Conservation (phyloP, 2,888 invertebrate species). For the Cantharis rufa region DNA sequence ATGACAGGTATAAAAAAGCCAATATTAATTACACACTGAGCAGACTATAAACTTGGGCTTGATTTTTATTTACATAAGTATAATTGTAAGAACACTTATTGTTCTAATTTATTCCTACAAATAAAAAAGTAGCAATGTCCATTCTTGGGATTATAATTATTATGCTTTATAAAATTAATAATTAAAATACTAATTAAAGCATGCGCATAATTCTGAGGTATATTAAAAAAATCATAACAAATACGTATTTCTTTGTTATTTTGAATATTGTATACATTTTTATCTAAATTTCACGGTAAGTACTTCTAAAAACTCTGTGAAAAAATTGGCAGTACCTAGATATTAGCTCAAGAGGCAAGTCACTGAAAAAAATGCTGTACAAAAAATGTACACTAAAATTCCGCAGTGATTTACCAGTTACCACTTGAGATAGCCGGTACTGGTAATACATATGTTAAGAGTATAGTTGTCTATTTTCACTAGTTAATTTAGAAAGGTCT, state of each 20-base stretch:
- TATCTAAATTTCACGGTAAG: too few relatives aligned
- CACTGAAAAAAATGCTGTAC: too few relatives aligned
- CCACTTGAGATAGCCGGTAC: too few relatives aligned
- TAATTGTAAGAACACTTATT: slow-evolving; percentile 14
- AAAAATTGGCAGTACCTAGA: not conserved
- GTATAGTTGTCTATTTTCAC: too few relatives aligned
- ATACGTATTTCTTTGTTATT: not conserved
- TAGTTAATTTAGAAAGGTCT: too few relatives aligned
- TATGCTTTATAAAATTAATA: not conserved
- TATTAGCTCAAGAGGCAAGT: too few relatives aligned
- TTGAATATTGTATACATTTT: not conserved
- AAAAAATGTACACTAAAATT: too few relatives aligned
- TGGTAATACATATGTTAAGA: too few relatives aligned
- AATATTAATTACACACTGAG: slow-evolving; percentile 23
- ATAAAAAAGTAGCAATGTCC: not conserved
- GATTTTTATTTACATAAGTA: slow-evolving; percentile 3
- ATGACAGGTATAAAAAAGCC: slow-evolving; percentile 43
- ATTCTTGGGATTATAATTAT: not conserved
- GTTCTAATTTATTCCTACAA: slow-evolving; percentile 1
- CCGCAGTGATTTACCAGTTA: too few relatives aligned
- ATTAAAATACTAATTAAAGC: not conserved
- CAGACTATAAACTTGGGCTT: slow-evolving; percentile 3
- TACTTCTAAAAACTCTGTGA: not conserved
- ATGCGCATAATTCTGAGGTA: not conserved
- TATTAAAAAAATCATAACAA: not conserved